Conservation (phyloP, 2,113 vertebrate species). For the Pampusana beccarii region DNA sequence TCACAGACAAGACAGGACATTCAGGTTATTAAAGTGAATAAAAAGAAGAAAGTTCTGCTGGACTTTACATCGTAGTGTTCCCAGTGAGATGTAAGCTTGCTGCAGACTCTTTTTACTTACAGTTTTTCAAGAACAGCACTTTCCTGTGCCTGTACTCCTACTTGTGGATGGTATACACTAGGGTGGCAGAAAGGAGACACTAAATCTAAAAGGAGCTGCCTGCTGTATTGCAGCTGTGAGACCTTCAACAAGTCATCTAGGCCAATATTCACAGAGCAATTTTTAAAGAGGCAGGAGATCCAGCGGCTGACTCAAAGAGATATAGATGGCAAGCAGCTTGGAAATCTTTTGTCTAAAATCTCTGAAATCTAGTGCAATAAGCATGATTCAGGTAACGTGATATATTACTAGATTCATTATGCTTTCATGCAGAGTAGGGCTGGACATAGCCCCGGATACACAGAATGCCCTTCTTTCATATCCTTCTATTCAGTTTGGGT, state of each 20-base stretch:
- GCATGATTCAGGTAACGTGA: background rate
- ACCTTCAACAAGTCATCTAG: background rate
- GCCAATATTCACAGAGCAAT: background rate
- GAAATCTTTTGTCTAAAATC: background rate
- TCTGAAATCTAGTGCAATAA: background rate
- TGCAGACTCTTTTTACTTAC: background rate
- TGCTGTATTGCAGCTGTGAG: background rate
- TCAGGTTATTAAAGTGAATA: background rate
- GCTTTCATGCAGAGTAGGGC: background rate
- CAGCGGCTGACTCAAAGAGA: background rate
- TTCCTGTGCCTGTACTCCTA: background rate
- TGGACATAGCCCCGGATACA: background rate
- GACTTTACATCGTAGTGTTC: accelerated
- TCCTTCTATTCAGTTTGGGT: background rate
- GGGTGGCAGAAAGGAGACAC: background rate
- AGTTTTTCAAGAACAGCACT: background rate
- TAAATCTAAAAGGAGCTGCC: background rate
- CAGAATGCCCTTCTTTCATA: background rate
- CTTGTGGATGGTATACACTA: background rate
- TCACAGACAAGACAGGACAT: background rate
- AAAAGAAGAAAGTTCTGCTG: background rate
- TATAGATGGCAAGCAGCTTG: background rate
- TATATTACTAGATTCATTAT: accelerated
- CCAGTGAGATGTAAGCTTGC: background rate
- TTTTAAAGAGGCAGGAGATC: background rate